Conservation (phyloP, 2,113 vertebrate genomes). For the Notothenia coriiceps region DNA sequence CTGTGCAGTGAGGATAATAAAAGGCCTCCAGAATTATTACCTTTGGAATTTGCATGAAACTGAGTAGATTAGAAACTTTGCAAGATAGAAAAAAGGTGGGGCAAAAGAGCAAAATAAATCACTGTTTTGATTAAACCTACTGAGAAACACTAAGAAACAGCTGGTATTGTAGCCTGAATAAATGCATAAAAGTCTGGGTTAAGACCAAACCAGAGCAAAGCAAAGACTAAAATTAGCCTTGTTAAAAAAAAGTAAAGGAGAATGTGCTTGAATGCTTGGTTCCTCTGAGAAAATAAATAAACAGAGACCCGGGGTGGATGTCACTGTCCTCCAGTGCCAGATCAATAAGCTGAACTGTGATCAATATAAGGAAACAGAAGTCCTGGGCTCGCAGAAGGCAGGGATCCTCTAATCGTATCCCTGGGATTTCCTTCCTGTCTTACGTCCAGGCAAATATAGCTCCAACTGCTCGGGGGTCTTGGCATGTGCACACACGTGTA, state of each 20-base stretch:
- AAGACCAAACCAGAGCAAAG: constrained; percentile 6
- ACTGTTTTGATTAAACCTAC: constrained; percentile 14
- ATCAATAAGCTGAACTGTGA: constrained; percentile 52
- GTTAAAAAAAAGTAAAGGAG: constrained; percentile 7
- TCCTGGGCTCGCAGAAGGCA: constrained; percentile 15
- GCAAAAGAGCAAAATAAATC: constrained; percentile 6
- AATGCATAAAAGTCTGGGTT: constrained; percentile 14
- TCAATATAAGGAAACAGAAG: constrained; percentile 53
- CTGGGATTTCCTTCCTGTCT: constrained; percentile 42
- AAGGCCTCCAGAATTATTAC: constrained; percentile 19
- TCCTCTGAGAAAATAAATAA: constrained; percentile 2
- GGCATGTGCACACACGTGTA: constrained; percentile 44
- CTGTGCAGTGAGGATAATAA: constrained; percentile 31
- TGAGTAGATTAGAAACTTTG: constrained; percentile 36
- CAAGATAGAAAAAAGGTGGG: background rate
- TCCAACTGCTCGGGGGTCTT: constrained; percentile 35
- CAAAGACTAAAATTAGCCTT: constrained; percentile 33
- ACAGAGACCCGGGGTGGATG: constrained; percentile 25
- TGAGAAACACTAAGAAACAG: constrained; percentile 29
- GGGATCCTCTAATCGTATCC: constrained; percentile 13
- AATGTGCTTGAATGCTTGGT: constrained; percentile 15
- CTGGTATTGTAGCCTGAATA: constrained; percentile 5
- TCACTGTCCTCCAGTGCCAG: constrained; percentile 34
- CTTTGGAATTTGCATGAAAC: constrained; percentile 41
- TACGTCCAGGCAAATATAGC: constrained; percentile 31